Base-by-base conservation (phyloP, 2,113 vertebrate species). In the Siphamia tubifer region DNA sequence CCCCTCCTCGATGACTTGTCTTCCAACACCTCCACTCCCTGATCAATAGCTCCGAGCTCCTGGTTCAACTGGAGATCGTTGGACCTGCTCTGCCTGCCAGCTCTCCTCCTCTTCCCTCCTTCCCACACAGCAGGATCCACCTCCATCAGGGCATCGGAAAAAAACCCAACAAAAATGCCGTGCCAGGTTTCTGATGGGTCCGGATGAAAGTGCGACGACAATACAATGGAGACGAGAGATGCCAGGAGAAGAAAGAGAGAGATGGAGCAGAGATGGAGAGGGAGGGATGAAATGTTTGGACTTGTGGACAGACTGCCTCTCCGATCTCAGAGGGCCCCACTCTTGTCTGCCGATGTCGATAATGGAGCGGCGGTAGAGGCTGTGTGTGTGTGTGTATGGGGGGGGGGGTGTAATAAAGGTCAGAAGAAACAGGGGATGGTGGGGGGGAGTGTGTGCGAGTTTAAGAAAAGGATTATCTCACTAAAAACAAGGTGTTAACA, bases 191-290 rank as follows among this genome's bases (percentile, higher is more conserved):
- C 74, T 86, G 72, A 86, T 83, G 73, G 77, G 63, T 82, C 77
- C 16, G 48, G 88, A 90, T 91, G 74, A 90, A 91, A 88, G 91
- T 83, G 75, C 21, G 70, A 87, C 62, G 24, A 79, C 64, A 82
- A 80, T 39, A 71, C 75, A 81, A 77, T 32, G 42, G 63, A 84
- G 76, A 63, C 57, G n/a, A 58, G 62, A 77, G 51, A 70, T 67
- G 63, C 32, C 39, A 28, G 56, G 8, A 47, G 47, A 80, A 55
- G 72, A 67, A 63, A 48, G 49, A 56, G 49, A 56, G 28, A 40
- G 61, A 60, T 24, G 55, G 43, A 70, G 23, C 17, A n/a, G n/a
- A n/a, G 31, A 70, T 39, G 51, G 60, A 53, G 42, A 56, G 30
- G 56, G 36, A 51, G 53, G 56, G 72, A 84, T 69, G 56, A 75